These are phyloP conservation scores for Lasioglossum vierecki DNA, from an alignment of 2,888 invertebrate genomes.

Conservation along the genomic window DNA sequence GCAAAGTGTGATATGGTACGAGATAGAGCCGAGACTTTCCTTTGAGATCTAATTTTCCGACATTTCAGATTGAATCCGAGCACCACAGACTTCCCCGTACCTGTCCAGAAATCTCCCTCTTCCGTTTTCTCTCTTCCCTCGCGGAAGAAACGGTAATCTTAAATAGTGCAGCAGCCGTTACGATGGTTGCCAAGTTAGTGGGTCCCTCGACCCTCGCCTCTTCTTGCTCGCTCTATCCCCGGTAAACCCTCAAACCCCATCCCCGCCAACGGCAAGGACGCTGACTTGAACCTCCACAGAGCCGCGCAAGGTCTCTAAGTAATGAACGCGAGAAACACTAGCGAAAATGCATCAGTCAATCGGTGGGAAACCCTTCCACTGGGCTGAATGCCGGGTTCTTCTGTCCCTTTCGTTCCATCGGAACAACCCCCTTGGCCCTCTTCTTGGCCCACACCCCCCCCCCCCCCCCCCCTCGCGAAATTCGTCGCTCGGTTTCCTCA, in stretches of 20 bases:
- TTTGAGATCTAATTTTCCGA: conserved; percentile 67
- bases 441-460: background rate
- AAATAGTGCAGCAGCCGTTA: conserved; percentile 60
- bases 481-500: background rate
- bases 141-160: conserved; percentile 57
- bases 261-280: background rate
- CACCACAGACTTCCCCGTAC: conserved; percentile 23
- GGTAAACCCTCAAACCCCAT: background rate
- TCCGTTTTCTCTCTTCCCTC: conserved; percentile 8
- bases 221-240: background rate
- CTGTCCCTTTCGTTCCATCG: conserved; percentile 13
- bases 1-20: conserved; percentile 55
- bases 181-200: conserved; percentile 33
- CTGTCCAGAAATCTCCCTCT: conserved; percentile 35
- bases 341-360: conserved; percentile 57
- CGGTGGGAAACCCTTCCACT: conserved; percentile 30
- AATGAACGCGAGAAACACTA: conserved; percentile 56
- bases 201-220: conserved; percentile 9
- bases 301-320: conserved; percentile 51
- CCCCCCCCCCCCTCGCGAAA: background rate
- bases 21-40: conserved; percentile 47
- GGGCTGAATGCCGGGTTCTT: conserved; percentile 13
- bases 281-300: background rate
- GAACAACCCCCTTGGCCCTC: background rate
- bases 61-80: conserved; percentile 74